phyloP scores from a whole-genome alignment of 2,797 vertebrate species.

The Heteromormyrus szaboi region DNA sequence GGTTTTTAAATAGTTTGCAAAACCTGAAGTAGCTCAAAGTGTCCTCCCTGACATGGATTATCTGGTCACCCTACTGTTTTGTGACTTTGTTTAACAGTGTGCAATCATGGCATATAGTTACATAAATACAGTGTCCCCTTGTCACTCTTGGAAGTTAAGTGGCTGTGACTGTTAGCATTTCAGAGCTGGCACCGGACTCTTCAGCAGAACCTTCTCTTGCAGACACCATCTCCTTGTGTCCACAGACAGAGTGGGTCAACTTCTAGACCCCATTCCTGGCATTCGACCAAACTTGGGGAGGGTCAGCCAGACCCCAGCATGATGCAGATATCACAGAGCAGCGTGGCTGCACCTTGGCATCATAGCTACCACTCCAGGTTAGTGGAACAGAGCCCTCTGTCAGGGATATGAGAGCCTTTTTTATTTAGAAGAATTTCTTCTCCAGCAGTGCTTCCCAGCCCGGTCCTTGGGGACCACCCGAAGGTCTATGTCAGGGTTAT shows the following conservation, averaged over 20 bases:
- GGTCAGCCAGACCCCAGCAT: conserved; percentile 70
- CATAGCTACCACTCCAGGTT: conserved; percentile 84
- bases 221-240: conserved; percentile 5
- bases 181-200: not conserved
- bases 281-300: conserved; percentile 73
- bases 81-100: not conserved
- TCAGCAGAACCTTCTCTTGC: not conserved
- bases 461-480: not conserved
- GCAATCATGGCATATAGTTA: not conserved
- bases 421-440: not conserved
- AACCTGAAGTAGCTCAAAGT: not conserved
- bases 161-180: not conserved
- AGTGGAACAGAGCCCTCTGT: conserved; percentile 30
- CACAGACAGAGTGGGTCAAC: conserved; percentile 71
- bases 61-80: not conserved
- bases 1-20: not conserved
- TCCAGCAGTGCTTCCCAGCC: not conserved
- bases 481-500: not conserved
- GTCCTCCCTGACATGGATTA: not conserved
- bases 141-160: not conserved
- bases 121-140: not conserved
- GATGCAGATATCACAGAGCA: conserved; percentile 81
- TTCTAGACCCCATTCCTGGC: conserved; percentile 87
- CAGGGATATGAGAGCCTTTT: not conserved
- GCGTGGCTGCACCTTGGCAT: conserved; percentile 75